Evolutionary conservation across 1,140 invertebrate species (phyloP).

Genomic region (Pteromalus puparum): DNA sequence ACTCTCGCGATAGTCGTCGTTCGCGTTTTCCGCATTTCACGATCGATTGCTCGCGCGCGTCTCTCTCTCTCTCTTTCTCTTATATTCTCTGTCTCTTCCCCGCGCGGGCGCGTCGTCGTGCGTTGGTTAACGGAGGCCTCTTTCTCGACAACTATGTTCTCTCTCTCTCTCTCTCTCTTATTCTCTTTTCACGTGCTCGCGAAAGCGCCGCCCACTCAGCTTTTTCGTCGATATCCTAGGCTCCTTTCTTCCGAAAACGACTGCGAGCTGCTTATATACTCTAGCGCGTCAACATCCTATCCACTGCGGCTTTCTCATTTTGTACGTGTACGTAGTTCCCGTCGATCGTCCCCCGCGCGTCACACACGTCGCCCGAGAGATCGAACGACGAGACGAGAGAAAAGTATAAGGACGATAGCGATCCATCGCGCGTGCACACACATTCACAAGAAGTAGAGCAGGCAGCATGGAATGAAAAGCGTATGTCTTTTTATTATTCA

Average conservation of each 20-base stretch:
- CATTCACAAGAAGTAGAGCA: conserved; percentile 56
- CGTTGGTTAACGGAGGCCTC: too few species aligned
- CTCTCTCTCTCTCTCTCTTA: not conserved
- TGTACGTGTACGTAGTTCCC: not conserved
- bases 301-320: not conserved
- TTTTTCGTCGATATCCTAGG: not conserved
- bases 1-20: not conserved
- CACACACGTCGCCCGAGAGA: not conserved
- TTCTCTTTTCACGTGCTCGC: not conserved
- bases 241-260: conserved; percentile 18
- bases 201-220: not conserved
- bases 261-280: not conserved
- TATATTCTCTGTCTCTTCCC: not conserved
- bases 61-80: not conserved
- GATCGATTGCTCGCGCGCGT: conserved; percentile 51
- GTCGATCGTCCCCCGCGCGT: not conserved
- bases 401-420: conserved; percentile 4
- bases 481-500: conserved; percentile 37
- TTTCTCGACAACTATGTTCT: too few species aligned
- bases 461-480: conserved; percentile 61
- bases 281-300: not conserved
- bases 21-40: not conserved
- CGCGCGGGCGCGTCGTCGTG: not conserved
- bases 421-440: conserved; percentile 43
- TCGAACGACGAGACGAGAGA: conserved; percentile 1